Percentiles rank a stretch among this genome's conserved stretches.
phyloP scores from a whole-genome alignment of 2,797 vertebrate genomes.

The Tauraco hartlaubi region DNA sequence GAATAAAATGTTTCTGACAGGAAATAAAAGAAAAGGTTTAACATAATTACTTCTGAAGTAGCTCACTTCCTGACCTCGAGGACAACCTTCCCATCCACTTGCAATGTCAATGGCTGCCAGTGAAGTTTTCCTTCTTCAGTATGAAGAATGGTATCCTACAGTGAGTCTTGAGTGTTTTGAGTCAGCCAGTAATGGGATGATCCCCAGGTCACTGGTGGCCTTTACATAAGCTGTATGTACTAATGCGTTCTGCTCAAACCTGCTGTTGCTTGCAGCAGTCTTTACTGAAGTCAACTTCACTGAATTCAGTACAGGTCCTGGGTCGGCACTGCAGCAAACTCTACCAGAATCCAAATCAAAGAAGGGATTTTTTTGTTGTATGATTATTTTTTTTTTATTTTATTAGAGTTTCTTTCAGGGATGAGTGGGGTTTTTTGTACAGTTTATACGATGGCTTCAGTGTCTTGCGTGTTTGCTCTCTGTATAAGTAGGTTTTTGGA shows the following conservation, averaged over 20 bases:
- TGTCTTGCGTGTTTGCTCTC: neutral
- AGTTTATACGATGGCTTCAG: neutral
- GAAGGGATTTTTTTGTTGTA: neutral
- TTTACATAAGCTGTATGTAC: neutral
- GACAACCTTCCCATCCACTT: neutral
- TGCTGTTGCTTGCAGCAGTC: neutral
- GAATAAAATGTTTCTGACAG: neutral
- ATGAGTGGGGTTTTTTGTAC: neutral
- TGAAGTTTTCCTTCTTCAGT: neutral
- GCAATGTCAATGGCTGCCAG: neutral
- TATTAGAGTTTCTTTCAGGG: rapidly evolving
- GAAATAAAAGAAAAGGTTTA: neutral
- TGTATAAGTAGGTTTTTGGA: neutral
- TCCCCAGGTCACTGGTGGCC: neutral
- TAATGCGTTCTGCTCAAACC: neutral
- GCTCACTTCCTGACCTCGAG: neutral
- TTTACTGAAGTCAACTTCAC: neutral
- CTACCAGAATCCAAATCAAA: neutral
- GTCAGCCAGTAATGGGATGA: neutral
- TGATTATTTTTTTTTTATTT: neutral
- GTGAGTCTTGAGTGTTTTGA: neutral
- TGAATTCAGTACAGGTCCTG: neutral
- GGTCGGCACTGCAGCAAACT: neutral
- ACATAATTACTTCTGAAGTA: neutral
- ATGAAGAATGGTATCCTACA: neutral